Percentiles rank a stretch among this genome's conserved stretches.
Conservation (phyloP, 2,888 invertebrate species). For the Xylophagus ater region DNA sequence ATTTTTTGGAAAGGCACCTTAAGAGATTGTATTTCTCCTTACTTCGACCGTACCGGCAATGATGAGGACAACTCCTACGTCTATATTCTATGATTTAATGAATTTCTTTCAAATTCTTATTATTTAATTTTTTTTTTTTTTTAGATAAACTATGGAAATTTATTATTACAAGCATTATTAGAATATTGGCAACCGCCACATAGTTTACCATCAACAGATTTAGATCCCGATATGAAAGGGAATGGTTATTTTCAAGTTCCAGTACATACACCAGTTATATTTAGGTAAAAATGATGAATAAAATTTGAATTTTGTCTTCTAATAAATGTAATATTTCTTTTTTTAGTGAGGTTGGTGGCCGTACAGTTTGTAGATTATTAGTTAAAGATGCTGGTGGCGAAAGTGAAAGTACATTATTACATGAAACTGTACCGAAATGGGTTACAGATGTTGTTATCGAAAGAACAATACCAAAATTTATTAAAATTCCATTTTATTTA, state of each 20-base stretch:
- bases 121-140: too few species aligned
- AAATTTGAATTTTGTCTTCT: background rate
- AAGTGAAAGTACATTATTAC: constrained; percentile 80
- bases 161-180: constrained; percentile 84
- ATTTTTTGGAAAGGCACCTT: too few species aligned
- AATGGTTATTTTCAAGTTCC: constrained; percentile 84
- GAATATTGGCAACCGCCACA: constrained; percentile 85
- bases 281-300: constrained; percentile 48
- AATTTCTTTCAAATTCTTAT: too few species aligned
- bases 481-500: constrained; percentile 93
- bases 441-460: constrained; percentile 90
- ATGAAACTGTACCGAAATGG: constrained; percentile 93
- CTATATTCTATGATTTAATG: too few species aligned
- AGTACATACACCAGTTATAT: constrained; percentile 90
- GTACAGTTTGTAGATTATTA: constrained; percentile 78
- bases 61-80: too few species aligned
- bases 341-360: constrained; percentile 82
- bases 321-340: constrained; percentile 4
- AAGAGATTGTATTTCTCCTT: too few species aligned
- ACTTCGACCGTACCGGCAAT: too few species aligned
- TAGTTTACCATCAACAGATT: constrained; percentile 49
- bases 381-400: constrained; percentile 92
- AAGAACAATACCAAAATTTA: constrained; percentile 87
- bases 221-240: constrained; percentile 61
- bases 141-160: constrained; percentile 87